These are phyloP conservation scores for Amphipyra tragopoginis DNA, from an alignment of 2,888 invertebrate species.

Conservation along the genomic window DNA sequence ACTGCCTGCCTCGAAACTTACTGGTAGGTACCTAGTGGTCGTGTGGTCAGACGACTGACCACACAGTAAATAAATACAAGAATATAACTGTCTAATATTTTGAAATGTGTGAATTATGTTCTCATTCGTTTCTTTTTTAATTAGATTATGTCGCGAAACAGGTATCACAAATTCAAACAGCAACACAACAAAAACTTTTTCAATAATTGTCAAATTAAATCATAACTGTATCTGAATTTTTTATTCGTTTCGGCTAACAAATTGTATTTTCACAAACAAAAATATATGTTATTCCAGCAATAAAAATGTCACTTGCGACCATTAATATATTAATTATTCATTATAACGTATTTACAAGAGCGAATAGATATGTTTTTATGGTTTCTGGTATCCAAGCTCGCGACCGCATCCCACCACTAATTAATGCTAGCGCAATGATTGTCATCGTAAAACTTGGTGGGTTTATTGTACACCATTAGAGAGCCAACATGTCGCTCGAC, in stretches of 20 bases:
- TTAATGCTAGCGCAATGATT: conserved; percentile 59
- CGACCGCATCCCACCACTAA: conserved; percentile 49
- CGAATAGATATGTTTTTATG: conserved; percentile 62
- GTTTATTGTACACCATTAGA: conserved; percentile 59
- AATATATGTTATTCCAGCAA: conserved; percentile 35
- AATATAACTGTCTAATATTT: conserved; percentile 12
- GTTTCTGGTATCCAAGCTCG: conserved; percentile 37
- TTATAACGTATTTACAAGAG: conserved; percentile 60
- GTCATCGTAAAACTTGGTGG: conserved; percentile 61
- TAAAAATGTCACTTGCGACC: conserved; percentile 56
- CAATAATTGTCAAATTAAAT: conserved; percentile 49
- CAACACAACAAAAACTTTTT: conserved; percentile 18
- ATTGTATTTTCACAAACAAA: conserved; percentile 35
- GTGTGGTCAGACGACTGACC: conserved; percentile 8
- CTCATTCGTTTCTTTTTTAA: conserved; percentile 28
- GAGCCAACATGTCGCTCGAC: conserved; percentile 48
- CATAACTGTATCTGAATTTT: conserved; percentile 48
- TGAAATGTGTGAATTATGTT: conserved; percentile 24
- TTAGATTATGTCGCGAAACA: conserved; percentile 45
- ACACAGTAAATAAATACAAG: conserved; percentile 5
- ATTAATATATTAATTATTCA: conserved; percentile 61
- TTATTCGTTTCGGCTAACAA: conserved; percentile 32
- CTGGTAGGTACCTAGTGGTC: background rate
- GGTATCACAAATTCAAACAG: conserved; percentile 29
- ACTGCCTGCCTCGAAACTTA: background rate